Evolutionary conservation across 1,140 invertebrate species (phyloP).

Genomic region (Adoxophyes honmai): DNA sequence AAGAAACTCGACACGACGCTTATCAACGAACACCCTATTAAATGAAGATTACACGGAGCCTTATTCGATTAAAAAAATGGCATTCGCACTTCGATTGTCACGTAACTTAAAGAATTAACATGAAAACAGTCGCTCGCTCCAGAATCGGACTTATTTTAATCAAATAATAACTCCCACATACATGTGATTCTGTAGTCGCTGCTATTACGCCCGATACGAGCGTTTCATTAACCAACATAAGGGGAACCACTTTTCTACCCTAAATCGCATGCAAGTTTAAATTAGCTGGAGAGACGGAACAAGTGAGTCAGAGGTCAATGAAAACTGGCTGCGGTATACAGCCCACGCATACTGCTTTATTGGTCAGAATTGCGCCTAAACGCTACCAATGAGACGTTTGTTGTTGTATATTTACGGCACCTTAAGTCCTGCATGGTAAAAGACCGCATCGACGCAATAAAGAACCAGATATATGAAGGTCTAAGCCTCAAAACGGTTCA

Average conservation of each 20-base stretch:
- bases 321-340: slow-evolving; percentile 40
- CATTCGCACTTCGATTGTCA: slow-evolving; percentile 10
- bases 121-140: slow-evolving; percentile 20
- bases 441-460: slow-evolving; percentile 44
- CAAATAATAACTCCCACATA: slow-evolving; percentile 55
- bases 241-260: slow-evolving; percentile 24
- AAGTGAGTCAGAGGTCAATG: slow-evolving; percentile 29
- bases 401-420: slow-evolving; percentile 65
- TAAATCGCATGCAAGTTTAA: slow-evolving; percentile 16
- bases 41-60: neutral
- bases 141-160: slow-evolving; percentile 44
- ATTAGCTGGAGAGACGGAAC: slow-evolving; percentile 16
- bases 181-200: slow-evolving; percentile 36
- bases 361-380: slow-evolving; percentile 68
- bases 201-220: slow-evolving; percentile 20
- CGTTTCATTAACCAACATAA: slow-evolving; percentile 33
- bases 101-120: slow-evolving; percentile 1
- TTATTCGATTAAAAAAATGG: slow-evolving; percentile 4
- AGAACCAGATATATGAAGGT: slow-evolving; percentile 46
- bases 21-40: slow-evolving; percentile 2
- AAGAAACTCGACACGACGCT: neutral
- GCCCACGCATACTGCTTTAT: slow-evolving; percentile 67
- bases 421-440: slow-evolving; percentile 47
- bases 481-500: slow-evolving; percentile 24
- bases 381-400: slow-evolving; percentile 66